Evolutionary conservation across 2,797 vertebrate species (phyloP), one percentile per base, ranked within the genome.

Genomic region (Galago senegalensis): DNA sequence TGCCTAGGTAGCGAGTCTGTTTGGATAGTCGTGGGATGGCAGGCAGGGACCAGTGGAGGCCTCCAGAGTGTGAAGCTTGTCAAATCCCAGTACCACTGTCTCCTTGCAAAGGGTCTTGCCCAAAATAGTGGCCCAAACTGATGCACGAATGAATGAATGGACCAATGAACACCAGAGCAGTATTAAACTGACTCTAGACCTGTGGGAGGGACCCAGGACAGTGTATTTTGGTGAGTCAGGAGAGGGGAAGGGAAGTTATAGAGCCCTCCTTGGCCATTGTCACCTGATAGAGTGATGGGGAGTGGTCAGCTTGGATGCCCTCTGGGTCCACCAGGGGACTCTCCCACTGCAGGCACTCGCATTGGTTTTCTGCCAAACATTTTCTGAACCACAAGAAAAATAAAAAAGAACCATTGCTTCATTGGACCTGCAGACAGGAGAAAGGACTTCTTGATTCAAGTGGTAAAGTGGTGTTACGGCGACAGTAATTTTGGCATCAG

Each of bases 241-340:
- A 56, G 43, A 80, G 20, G 7, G 43, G 81, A 56, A 90, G 25
- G 46, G n/a, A 63, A 67, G 40, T 3, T 5, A 27, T 63, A 58
- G 25, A 16, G 46, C 6, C 18, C 6, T 8, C 6, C 1, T 0
- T 12, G 31, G 12, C n/a, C n/a, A 0, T 53, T 61, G 79, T 89
- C 63, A 9, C 0, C 10, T 3, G 18, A 77, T 20, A 14, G 37
- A 20, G 29, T 23, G 7, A 5, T 1, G 17, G 34, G 21, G 23
- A 49, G 7, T 10, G 20, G 20, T 40, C 13, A 20, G 31, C 25
- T 1, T 18, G 40, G 63, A 31, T 58, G 27, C 2, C 58, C 34
- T 37, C 29, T 1, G 20, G 31, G 43, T 63, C 25, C 21, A 7
- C 31, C 34, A 40, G 56, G 20, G 12, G 3, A 13, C 43, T 40